These are phyloP conservation scores for Tachysurus vachellii DNA, from an alignment of 2,113 vertebrate genomes.

Conservation along the genomic window DNA sequence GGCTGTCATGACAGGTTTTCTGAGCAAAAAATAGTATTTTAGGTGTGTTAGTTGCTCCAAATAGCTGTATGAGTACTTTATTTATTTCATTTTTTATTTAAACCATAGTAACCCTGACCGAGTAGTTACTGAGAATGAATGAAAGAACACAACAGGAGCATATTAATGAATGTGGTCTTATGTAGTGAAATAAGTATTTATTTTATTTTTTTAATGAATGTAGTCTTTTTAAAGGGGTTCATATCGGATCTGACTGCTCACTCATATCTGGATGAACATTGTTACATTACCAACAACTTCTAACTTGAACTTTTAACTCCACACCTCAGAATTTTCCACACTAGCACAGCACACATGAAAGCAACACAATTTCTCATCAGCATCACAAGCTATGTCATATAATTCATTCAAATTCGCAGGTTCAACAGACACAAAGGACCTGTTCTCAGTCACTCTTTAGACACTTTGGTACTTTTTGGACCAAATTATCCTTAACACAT, in stretches of 20 bases:
- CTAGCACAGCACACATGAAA: background rate
- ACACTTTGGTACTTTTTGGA: too few species aligned
- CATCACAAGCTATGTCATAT: background rate
- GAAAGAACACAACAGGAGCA: too few species aligned
- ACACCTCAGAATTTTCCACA: background rate
- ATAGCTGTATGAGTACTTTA: background rate
- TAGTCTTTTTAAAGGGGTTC: background rate
- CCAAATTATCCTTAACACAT: too few species aligned
- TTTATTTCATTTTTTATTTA: background rate
- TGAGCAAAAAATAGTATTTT: background rate
- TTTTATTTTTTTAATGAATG: background rate
- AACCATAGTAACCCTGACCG: background rate
- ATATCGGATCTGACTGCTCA: background rate
- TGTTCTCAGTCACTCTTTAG: too few species aligned
- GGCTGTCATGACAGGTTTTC: conserved; percentile 51
- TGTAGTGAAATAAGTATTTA: too few species aligned
- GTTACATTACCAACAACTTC: too few species aligned
- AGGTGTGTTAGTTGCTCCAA: background rate
- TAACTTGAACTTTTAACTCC: too few species aligned
- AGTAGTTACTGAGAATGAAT: background rate
- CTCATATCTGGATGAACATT: background rate
- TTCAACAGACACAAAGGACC: background rate
- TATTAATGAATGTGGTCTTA: background rate
- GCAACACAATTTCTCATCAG: background rate
- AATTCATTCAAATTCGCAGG: background rate